Base-by-base conservation (phyloP, 2,113 vertebrate species). In the Actenoides lindsayi region DNA sequence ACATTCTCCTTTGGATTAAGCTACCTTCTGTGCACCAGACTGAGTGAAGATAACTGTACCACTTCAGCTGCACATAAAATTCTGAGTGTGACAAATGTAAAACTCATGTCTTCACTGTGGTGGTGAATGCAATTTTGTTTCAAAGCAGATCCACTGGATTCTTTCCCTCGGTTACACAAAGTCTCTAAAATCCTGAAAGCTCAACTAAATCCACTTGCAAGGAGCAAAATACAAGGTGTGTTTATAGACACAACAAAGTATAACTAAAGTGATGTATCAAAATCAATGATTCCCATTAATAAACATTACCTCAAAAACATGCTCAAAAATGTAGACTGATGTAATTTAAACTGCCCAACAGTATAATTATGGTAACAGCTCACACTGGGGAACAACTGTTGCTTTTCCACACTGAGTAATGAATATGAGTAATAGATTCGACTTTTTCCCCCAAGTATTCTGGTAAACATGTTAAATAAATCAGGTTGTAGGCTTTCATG, bases 351-450 rank as follows among this genome's bases (percentile, higher is more conserved):
- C 77, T 85, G 68, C 69, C 93, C 94, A 92, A 71, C 28, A 84
- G 50, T 73, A 23, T 83, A 95, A 97, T 97, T 94, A 87, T 78
- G 71, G 69, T 37, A 95, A 93, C 89, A 65, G 67, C 68, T 89
- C 87, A 76, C 76, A 84, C 48, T 57, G 51, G 74, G 82, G 89
- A 87, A 20, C 53, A 93, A 95, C 76, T 82, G 74, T 71, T 91
- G 75, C 77, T 96, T 97, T 95, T 93, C 65, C 71, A 91, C 2
- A 9, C 44, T 89, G 76, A 95, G 67, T 96, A 96, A 96, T 88
- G 83, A 81, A 63, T 91, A 88, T 91, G 89, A 97, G 82, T 92
- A 97, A 96, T 37, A 90, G 57, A 92, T 92, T 90, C 89, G 33
- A 89, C 83, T 86, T 93, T 69, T 37, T 57, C 59, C 51, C 3